Base-by-base conservation (phyloP, 2,113 vertebrate genomes). In the Lophochroa leadbeateri region DNA sequence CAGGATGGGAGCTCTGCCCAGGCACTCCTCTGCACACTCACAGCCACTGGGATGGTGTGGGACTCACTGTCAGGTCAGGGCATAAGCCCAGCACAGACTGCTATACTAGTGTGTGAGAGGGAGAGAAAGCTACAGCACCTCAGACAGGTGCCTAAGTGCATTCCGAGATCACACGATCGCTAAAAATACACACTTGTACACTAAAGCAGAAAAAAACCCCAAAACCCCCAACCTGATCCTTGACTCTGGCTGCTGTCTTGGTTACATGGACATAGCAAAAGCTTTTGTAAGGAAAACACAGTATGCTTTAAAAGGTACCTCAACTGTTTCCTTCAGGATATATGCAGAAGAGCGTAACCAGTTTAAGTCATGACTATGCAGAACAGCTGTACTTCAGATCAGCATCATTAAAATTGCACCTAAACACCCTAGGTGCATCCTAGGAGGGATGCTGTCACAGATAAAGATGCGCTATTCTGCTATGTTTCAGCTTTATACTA, bases 31-130 rank as follows among this genome's bases (percentile, higher is more conserved):
- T 68, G 77, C 69, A 55, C 12, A 3, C 47, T 35, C 39, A 33
- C 20, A 50, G 60, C 46, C 8, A 4, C 63, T 24, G 23, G 33
- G 28, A 31, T 55, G 68, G 53, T 0, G 0, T 19, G 25, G 64
- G 23, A 46, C 53, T 53, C 24, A 53, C 67, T 69, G 78, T 68
- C 46, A 61, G 58, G 69, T 49, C 44, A 53, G 41, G 46, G 58
- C 21, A 44, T 8, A 21, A 79, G 17, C 41, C 35, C 46, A 55
- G 24, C 39, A 46, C 24, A 88, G 79, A 63, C 79, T 71, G 58
- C 70, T 79, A 8, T 12, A 39, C 24, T 37, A 15, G 89, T 7
- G 39, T 9, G 44, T 0, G 2, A 33, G 63, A 84, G 29, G 50
- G 24, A 76, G 31, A 90, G 46, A 93, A 60, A 86, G 57, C 57